Conservation (phyloP, 2,113 vertebrate genomes). For the Caranx melampygus region DNA sequence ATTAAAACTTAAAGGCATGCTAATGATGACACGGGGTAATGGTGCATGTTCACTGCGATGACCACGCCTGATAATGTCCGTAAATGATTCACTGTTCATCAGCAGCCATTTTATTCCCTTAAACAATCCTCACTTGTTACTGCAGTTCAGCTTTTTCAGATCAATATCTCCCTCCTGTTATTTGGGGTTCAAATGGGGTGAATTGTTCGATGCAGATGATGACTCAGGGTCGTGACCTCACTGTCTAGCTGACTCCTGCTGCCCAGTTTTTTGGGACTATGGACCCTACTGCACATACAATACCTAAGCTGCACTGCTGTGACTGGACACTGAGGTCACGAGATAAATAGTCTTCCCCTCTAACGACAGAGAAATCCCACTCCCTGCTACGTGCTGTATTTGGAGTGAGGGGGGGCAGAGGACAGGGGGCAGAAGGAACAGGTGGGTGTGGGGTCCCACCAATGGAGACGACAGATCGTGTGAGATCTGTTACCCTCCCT, state of each 20-base stretch:
- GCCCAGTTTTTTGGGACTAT: background rate
- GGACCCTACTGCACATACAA: background rate
- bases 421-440: background rate
- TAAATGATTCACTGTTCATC: background rate
- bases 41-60: constrained; percentile 29
- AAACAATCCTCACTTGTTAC: background rate
- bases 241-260: background rate
- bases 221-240: background rate
- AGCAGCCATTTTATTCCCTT: constrained; percentile 1
- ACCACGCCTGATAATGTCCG: constrained; percentile 30
- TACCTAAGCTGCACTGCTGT: constrained; percentile 1
- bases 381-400: constrained; percentile 17
- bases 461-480: background rate
- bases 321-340: constrained; percentile 8
- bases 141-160: background rate
- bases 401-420: background rate
- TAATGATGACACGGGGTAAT: constrained; percentile 13
- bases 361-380: background rate
- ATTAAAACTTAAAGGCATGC: constrained; percentile 8
- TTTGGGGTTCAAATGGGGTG: background rate
- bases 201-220: background rate
- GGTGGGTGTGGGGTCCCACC: background rate
- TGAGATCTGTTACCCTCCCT: background rate
- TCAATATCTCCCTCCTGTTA: background rate
- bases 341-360: constrained; percentile 45